Percentiles rank a stretch among this genome's conserved stretches.
phyloP scores from a whole-genome alignment of 2,888 invertebrate genomes.

The Oxytorus armatus region DNA sequence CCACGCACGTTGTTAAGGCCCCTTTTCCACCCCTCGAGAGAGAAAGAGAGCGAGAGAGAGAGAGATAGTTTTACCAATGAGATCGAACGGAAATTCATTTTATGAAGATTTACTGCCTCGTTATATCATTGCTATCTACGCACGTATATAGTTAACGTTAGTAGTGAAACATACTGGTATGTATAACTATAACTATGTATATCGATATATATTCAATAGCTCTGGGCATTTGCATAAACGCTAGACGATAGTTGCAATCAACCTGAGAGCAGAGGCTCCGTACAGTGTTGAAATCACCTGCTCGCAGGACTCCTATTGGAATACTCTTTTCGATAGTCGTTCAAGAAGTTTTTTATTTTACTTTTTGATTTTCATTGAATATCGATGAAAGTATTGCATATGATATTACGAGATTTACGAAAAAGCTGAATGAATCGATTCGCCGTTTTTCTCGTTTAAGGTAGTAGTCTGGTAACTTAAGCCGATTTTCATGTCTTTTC shows the following conservation, averaged over 20 bases:
- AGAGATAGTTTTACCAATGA: slow-evolving; percentile 64
- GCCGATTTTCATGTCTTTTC: too few relatives aligned
- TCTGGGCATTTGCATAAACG: slow-evolving; percentile 63
- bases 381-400: not conserved
- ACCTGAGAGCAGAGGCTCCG: slow-evolving; percentile 28
- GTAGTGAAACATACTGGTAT: slow-evolving; percentile 12
- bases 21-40: too few relatives aligned
- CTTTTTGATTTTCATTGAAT: not conserved
- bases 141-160: slow-evolving; percentile 15
- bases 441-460: too few relatives aligned
- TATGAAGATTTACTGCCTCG: slow-evolving; percentile 66
- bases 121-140: slow-evolving; percentile 42
- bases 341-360: not conserved
- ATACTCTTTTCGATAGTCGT: not conserved
- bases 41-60: slow-evolving; percentile 54
- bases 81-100: slow-evolving; percentile 68
- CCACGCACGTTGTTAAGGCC: slow-evolving; percentile 47
- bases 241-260: slow-evolving; percentile 54
- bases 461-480: too few relatives aligned
- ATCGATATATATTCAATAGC: slow-evolving; percentile 32
- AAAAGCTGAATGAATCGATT: not conserved
- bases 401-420: not conserved
- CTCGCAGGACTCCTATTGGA: not conserved
- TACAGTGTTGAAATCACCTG: slow-evolving; percentile 47
- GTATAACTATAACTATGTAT: not conserved